These are phyloP conservation scores for Archips xylosteana DNA, from an alignment of 2,888 invertebrate species.

Conservation along the genomic window DNA sequence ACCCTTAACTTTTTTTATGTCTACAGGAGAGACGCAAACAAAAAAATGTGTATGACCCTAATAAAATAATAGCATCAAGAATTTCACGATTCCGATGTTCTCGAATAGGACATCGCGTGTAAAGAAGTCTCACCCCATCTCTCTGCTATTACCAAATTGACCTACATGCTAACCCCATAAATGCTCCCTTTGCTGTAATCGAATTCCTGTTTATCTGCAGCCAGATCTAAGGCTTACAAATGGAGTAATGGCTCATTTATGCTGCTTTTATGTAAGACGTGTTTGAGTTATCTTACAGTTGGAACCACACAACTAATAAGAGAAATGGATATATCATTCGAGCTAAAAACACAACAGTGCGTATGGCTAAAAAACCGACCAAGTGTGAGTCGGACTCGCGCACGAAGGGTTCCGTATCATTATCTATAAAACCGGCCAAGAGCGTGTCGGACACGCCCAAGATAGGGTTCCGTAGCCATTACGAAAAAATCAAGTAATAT, in stretches of 20 bases:
- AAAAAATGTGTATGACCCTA: background rate
- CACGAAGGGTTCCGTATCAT: too few species aligned
- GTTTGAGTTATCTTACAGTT: background rate
- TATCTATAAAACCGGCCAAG: too few species aligned
- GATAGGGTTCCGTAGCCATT: too few species aligned
- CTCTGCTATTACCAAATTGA: constrained; percentile 37
- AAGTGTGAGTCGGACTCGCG: too few species aligned
- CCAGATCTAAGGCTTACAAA: constrained; percentile 9
- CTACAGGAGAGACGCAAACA: too few species aligned
- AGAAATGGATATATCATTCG: too few species aligned
- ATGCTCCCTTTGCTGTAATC: constrained; percentile 23
- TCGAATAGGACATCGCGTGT: constrained; percentile 32
- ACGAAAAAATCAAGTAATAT: too few species aligned
- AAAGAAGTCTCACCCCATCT: constrained; percentile 22
- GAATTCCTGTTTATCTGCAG: constrained; percentile 13
- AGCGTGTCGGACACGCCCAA: too few species aligned
- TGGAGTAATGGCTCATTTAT: constrained; percentile 5
- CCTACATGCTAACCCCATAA: constrained; percentile 32
- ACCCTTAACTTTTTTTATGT: too few species aligned
- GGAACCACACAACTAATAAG: too few species aligned
- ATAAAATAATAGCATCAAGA: background rate
- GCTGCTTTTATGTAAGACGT: background rate
- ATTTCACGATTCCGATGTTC: background rate
- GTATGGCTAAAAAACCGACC: too few species aligned
- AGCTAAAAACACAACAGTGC: too few species aligned